These are phyloP conservation scores for Serinus canaria DNA, from an alignment of 2,113 vertebrate species.

Conservation along the genomic window DNA sequence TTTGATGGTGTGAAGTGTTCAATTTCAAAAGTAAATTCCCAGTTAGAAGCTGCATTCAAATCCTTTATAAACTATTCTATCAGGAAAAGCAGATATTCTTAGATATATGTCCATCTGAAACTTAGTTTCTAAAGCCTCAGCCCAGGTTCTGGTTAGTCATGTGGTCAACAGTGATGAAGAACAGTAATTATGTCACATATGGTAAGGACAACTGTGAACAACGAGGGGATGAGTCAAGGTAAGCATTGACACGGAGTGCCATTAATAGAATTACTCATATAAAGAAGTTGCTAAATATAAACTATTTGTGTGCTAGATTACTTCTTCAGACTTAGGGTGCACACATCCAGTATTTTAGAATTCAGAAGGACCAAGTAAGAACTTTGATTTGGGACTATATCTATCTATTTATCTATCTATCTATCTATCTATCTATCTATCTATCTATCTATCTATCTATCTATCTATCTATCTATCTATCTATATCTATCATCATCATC, in stretches of 20 bases:
- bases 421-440: not conserved
- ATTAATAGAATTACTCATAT: not conserved
- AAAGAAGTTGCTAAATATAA: not conserved
- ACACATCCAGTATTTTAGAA: not conserved
- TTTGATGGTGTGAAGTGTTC: not conserved
- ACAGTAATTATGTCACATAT: not conserved
- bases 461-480: not conserved
- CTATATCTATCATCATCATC: too few relatives aligned
- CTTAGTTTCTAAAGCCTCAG: not conserved
- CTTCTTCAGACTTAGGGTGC: not conserved
- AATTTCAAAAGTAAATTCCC: not conserved
- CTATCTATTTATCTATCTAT: too few relatives aligned
- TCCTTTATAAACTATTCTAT: not conserved
- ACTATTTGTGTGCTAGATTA: not conserved
- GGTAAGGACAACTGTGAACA: not conserved
- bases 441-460: not conserved
- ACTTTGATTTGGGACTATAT: not conserved
- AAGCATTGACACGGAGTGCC: not conserved
- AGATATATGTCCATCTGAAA: not conserved
- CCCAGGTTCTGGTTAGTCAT: not conserved
- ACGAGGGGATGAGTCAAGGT: not conserved
- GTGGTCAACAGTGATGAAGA: fast-evolving
- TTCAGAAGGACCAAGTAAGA: not conserved
- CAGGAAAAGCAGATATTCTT: not conserved
- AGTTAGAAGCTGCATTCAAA: not conserved